Evolutionary conservation across 2,113 vertebrate genomes (phyloP).

Genomic region (Stercorarius parasiticus): DNA sequence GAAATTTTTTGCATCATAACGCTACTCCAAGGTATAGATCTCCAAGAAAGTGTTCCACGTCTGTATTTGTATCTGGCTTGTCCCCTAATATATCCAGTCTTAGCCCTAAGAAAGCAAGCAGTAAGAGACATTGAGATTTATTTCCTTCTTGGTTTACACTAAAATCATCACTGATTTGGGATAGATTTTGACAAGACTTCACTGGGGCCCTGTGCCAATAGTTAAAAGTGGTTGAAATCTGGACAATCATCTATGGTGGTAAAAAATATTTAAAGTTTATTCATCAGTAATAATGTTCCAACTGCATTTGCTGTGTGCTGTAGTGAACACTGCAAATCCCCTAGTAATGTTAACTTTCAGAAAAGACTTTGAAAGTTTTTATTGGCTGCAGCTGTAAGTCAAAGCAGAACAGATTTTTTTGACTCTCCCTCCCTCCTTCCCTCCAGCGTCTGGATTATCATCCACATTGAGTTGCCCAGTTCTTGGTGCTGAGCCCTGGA

Average conservation of each 20-base stretch:
- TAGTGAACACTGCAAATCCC: neutral
- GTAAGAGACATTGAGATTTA: neutral
- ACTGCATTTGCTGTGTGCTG: neutral
- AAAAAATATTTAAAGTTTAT: neutral
- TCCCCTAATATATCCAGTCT: neutral
- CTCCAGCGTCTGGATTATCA: neutral
- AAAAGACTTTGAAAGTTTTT: conserved; percentile 54
- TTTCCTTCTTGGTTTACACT: neutral
- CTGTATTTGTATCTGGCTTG: neutral
- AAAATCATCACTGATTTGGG: neutral
- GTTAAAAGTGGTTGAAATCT: neutral
- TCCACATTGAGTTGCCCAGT: neutral
- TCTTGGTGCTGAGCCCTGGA: neutral
- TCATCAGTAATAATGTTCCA: neutral
- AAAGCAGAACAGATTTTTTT: neutral
- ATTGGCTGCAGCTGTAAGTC: conserved; percentile 47
- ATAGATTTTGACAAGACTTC: neutral
- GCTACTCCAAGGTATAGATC: neutral
- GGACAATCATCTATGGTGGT: neutral
- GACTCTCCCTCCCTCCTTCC: neutral
- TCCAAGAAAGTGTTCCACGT: neutral
- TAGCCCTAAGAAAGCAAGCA: neutral
- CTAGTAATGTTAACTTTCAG: conserved; percentile 9
- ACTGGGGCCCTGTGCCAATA: neutral
- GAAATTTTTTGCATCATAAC: neutral